Conservation (phyloP, 2,888 invertebrate genomes). For the Cataglyphis cursor region DNA sequence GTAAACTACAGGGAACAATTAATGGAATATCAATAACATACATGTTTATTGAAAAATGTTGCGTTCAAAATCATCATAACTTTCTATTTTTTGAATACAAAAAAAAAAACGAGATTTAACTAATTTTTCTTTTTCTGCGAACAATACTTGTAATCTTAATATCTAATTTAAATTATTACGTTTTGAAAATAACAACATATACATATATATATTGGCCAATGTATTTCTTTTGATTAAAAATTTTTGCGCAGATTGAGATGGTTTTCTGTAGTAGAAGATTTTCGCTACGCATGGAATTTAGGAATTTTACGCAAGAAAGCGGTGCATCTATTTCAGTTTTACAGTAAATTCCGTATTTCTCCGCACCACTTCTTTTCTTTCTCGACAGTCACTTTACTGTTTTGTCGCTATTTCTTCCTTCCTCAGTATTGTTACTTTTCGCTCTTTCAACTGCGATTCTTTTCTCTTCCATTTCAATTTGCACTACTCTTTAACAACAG, state of each 20-base stretch:
- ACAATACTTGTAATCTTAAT: neutral
- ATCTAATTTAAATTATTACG: conserved; percentile 23
- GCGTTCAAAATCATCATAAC: no score
- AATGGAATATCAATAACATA: neutral
- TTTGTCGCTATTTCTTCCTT: conserved; percentile 1
- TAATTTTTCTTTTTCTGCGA: neutral
- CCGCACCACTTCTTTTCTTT: neutral
- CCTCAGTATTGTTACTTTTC: neutral
- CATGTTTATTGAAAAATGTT: neutral
- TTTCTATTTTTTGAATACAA: neutral
- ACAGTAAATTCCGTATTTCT: neutral
- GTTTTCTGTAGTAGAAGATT: conserved; percentile 19
- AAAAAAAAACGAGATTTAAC: neutral
- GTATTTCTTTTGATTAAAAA: conserved; percentile 46
- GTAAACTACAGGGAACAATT: neutral
- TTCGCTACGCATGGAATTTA: conserved; percentile 26
- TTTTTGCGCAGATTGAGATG: conserved; percentile 39
- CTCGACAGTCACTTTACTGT: neutral
- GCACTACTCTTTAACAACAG: conserved; percentile 27
- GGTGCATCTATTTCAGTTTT: conserved; percentile 45
- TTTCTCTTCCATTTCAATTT: conserved; percentile 56
- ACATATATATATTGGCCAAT: neutral
- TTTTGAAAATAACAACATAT: neutral
- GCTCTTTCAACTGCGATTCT: conserved; percentile 42
- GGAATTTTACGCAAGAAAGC: conserved; percentile 28